Conservation (phyloP, 2,113 vertebrate genomes). For the Scopus umbretta region DNA sequence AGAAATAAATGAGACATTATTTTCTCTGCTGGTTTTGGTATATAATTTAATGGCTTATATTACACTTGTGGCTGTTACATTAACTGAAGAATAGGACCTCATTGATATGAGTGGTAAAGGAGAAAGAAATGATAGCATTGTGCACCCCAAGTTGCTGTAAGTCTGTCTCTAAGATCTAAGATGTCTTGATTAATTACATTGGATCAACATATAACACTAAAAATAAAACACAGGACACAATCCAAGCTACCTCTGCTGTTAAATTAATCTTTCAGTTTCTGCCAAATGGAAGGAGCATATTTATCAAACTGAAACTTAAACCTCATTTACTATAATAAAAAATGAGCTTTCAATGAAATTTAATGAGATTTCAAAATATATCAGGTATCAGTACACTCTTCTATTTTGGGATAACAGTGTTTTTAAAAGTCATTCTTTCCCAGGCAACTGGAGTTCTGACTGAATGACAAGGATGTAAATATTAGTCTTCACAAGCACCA, state of each 20-base stretch:
- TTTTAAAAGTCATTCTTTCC: neutral
- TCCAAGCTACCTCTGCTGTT: neutral
- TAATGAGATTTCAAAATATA: constrained; percentile 1
- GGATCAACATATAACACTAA: neutral
- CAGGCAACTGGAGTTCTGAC: neutral
- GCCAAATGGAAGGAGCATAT: neutral
- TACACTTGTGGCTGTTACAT: neutral
- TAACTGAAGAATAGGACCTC: neutral
- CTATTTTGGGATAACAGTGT: neutral
- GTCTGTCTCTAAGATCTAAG: neutral
- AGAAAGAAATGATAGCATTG: neutral
- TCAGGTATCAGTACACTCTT: neutral
- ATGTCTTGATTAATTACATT: neutral
- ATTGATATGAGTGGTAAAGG: neutral
- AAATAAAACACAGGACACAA: neutral
- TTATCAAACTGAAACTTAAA: constrained; percentile 9
- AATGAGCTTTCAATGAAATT: neutral
- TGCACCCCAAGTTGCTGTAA: neutral
- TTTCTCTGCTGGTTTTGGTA: neutral
- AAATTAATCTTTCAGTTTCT: constrained; percentile 5
- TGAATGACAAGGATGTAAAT: neutral
- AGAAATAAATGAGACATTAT: neutral
- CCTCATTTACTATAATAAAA: neutral
- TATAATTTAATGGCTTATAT: neutral
- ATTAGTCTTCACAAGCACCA: neutral